Base-by-base conservation (phyloP, 2,797 vertebrate species). In the Lophius americanus region DNA sequence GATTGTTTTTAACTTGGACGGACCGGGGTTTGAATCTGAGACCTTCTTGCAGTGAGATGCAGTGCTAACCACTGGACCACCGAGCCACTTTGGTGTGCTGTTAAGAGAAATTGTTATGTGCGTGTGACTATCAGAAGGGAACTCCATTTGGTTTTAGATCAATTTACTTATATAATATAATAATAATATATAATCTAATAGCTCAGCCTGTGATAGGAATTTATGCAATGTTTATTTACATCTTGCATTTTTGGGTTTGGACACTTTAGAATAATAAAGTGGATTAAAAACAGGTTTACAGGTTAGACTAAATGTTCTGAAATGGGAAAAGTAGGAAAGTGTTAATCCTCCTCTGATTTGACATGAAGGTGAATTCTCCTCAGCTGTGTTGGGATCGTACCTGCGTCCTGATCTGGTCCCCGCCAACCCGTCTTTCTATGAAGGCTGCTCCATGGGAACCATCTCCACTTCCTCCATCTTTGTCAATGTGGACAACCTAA, bases 391-490 rank as follows among this genome's bases (percentile, higher is more conserved):
- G 6, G 88, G 81, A 12, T 91, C 88, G 2, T 92, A 86, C 72
- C 84, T 83, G 63, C 89, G 79, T 44, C 84, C 90, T 0, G 91
- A 91, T 67, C 83, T 93, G 75, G 91, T 94, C 56, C 89, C 91
- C 1, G 70, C 83, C 70, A 87, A 85, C 72, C 73, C 83, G 6
- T 83, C 83, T 49, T 89, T 85, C 59, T 92, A 85, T 6, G 91
- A 92, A 61, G 89, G 91, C 51, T 92, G 89, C 63, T 94, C 93
- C 66, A 84, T 93, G 87, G 92, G 89, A 70, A 93, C 92, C 69
- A 88, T 93, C 79, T 93, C 92, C 74, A 88, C 85, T 47, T 92
- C 92, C 62, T 89, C 90, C 70, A 85, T 93, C 74, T 92, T 85
- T 60, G 85, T 87, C 63, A 80, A 66, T 2, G 86, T 92, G 83